Evolutionary conservation across 2,888 invertebrate species (phyloP), one percentile per base, ranked within the genome.

Genomic region (Drosophila mulleri): DNA sequence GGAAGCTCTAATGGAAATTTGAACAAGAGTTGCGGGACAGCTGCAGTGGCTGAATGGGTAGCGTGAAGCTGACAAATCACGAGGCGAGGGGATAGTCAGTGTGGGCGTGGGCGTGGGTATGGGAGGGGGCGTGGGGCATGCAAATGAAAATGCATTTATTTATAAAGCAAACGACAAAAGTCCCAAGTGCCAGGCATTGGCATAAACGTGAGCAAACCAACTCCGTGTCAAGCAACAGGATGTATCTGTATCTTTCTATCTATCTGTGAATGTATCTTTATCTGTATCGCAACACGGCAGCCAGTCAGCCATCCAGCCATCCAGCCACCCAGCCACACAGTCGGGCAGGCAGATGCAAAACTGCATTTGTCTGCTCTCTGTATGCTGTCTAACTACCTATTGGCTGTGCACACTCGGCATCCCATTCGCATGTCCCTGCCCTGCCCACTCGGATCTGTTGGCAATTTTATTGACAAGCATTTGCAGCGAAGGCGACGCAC

Each of bases 101-200:
- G 6, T n/a, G 26, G 26, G 52, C 58, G 64, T 61, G 64, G 75
- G n/a, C 8, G 39, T 16, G 39, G 6, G 6, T 0, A 16, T 16
- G 48, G 29, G 29, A 1, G n/a, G 11, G 29, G 57, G 58, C 66
- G 64, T 66, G 62, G 75, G 8, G 32, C 76, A 74, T 77, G 77
- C 80, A 85, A 85, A 85, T 82, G 83, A 83, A 82, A 88, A 84
- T 88, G 86, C 82, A 83, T 83, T 82, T 83, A 83, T 83, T 82
- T 83, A 77, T 83, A 82, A 79, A 73, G 81, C 77, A 79, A 77
- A 75, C 80, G 81, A 82, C 79, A 81, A 75, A 81, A 81, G 83
- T 81, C 75, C 79, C 83, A 71, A 74, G 75, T 72, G 78, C 45
- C 52, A 54, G 45, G 44, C 59, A 59, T 59, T 35, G 29, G 50